Conservation (phyloP, 2,888 invertebrate genomes). For the Trachelus tabidus region DNA sequence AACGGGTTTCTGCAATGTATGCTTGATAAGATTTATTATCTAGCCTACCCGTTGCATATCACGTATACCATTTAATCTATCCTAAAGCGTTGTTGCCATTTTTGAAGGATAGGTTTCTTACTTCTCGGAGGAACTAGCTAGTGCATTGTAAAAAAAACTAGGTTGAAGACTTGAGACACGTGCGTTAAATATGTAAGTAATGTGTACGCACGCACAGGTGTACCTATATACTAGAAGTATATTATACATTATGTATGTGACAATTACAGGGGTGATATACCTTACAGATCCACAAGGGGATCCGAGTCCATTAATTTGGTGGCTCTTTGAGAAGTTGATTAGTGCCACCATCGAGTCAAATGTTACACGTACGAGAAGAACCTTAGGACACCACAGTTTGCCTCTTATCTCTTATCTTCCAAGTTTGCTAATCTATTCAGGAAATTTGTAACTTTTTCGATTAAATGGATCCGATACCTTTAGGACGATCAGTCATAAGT, state of each 20-base stretch:
- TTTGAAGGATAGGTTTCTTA: neutral
- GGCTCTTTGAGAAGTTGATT: conserved; percentile 1
- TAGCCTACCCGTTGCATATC: neutral
- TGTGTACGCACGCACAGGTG: neutral
- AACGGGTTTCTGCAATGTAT: neutral
- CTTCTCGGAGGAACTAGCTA: neutral
- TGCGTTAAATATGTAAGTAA: neutral
- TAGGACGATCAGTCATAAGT: neutral
- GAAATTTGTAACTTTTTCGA: neutral
- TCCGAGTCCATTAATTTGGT: neutral
- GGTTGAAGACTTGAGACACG: neutral
- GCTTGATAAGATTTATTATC: neutral
- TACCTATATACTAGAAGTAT: neutral
- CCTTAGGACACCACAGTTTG: neutral
- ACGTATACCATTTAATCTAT: neutral
- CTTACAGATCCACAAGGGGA: neutral
- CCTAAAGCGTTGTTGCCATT: neutral
- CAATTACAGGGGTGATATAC: neutral
- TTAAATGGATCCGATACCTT: neutral
- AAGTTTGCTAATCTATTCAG: neutral
- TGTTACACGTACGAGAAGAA: neutral
- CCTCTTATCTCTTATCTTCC: neutral
- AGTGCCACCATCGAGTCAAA: neutral
- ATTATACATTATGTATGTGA: neutral
- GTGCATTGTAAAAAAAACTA: neutral